Base-by-base conservation (phyloP, 2,797 vertebrate genomes). In the Enteromius afrohamiltoni region DNA sequence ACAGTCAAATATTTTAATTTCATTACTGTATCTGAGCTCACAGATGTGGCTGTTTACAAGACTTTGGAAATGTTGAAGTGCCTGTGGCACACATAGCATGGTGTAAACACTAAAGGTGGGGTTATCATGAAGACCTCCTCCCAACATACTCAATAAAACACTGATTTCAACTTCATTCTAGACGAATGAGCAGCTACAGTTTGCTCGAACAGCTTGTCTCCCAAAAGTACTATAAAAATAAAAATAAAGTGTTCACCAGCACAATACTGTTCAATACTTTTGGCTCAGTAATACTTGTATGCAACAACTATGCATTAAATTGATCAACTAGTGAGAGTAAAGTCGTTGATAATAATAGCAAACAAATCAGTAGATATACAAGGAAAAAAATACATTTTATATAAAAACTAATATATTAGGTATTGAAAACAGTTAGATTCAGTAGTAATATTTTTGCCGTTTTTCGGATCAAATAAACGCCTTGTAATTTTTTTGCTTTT, bases 91-190 rank as follows among this genome's bases (percentile, higher is more conserved):
- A 78, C 47, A 5, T 51, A 55, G 55, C 49, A 62, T 67, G 40
- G 62, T 77, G 82, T 83, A 81, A 78, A 47, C 68, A 47, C 5
- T 29, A 26, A 84, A 77, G 87, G 84, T 78, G 84, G 40, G 87
- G 84, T 84, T 80, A 80, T 26, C 77, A 62, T 37, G 16, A 77
- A 11, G 70, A 79, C 74, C 87, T 83, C 51, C 47, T 64, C 19
- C 53, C 78, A 68, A 60, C 31, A 62, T 67, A 49, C 74, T 77
- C 74, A 71, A 26, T 42, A 62, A 83, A 85, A 82, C 75, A 82
- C 31, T 84, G 64, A 73, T 76, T 70, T 60, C 49, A 83, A 31
- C 17, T 60, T n/a, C 17, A 31, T 16, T 8, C 31, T n/a, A 70
- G n/a, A 73, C 11, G 7, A 69, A 47, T 37, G 23, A 60, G 49